Base-by-base conservation (phyloP, 2,888 invertebrate genomes). In the Diogma glabrata region DNA sequence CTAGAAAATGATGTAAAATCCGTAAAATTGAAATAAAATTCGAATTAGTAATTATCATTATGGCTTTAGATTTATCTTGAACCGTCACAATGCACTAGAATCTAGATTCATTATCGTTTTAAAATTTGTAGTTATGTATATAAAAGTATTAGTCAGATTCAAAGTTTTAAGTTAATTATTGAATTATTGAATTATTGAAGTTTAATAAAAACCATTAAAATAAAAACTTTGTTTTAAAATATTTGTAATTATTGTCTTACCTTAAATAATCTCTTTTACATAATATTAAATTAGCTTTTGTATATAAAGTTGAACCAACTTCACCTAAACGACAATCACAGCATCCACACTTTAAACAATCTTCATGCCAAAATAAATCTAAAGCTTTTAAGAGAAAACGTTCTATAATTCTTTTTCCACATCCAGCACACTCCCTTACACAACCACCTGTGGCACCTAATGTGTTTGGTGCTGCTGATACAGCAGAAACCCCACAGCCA, bases 241-340 rank as follows among this genome's bases (percentile, higher is more conserved):
- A n/a, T n/a, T n/a, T n/a, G n/a, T 19, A 40, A 40, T n/a, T 19
- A 40, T 5, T 40, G 3, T 14, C 47, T 33, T 24, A 90, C 90
- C 91, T 87, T 71, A 92, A 81, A 71, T 93, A 93, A 70, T 93
- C 92, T 65, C 90, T 77, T 72, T 89, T 86, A 75, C 92, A 93
- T 52, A 92, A 79, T 68, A 92, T 86, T 57, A 92, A 82, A 71
- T 91, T 89, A 36, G 90, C 89, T 70, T 89, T 91, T 60, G 88
- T 87, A 72, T 88, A 93, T 49, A 92, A 76, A 57, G 90, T 89
- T 51, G 89, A 88, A 55, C 92, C 92, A 36, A 92, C 90, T 71
- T 93, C 92, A 2, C 91, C 92, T n/a, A 93, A 79, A 49, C 91
- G 77, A 68, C 91, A 92, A 70, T 91, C 89, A 66, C 93, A 93